Conservation (phyloP, 2,888 invertebrate species). For the Troilus luridus region DNA sequence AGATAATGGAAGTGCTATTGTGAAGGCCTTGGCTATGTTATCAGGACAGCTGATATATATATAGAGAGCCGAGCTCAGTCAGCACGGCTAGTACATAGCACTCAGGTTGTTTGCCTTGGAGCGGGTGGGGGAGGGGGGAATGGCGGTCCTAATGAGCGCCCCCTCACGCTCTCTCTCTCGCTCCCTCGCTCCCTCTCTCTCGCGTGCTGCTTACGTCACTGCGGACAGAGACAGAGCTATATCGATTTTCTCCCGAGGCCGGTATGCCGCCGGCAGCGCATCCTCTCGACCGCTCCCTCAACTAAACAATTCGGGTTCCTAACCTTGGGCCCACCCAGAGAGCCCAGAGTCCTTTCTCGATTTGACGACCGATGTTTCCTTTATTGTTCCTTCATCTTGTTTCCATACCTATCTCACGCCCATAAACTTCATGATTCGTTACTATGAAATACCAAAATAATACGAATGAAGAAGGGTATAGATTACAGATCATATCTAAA, state of each 20-base stretch:
- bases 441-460: too few species aligned
- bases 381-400: slow-evolving; percentile 1
- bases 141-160: slow-evolving; percentile 55
- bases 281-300: neutral
- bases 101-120: slow-evolving; percentile 54
- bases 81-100: slow-evolving; percentile 33
- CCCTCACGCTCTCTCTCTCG: slow-evolving; percentile 39
- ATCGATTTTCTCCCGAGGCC: neutral
- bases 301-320: slow-evolving; percentile 49
- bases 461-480: too few species aligned
- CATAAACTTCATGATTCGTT: neutral
- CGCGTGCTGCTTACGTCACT: slow-evolving; percentile 27
- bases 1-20: slow-evolving; percentile 55
- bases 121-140: neutral
- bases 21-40: slow-evolving; percentile 58
- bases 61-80: neutral
- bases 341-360: slow-evolving; percentile 1
- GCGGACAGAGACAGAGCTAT: slow-evolving; percentile 42
- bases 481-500: too few species aligned
- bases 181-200: slow-evolving; percentile 5
- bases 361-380: neutral
- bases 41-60: slow-evolving; percentile 52
- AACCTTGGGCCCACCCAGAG: slow-evolving; percentile 55
- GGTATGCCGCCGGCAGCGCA: slow-evolving; percentile 48
- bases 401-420: neutral